Evolutionary conservation across 2,888 invertebrate genomes (phyloP).

Genomic region (Scaptomyza cyrtandrae): DNA sequence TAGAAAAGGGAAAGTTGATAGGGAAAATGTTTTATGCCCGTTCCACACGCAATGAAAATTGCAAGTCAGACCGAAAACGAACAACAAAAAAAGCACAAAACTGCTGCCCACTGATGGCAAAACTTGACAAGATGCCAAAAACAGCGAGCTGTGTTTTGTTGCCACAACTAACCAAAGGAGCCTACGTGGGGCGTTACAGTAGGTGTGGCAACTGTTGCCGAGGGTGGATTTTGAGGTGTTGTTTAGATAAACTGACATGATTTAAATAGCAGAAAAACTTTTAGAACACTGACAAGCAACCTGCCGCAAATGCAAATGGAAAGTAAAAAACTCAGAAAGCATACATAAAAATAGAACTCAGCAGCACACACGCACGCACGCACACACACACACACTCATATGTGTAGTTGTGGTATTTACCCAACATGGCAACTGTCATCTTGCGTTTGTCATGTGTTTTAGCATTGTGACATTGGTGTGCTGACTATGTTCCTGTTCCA

Average conservation of each 20-base stretch:
- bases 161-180: constrained; percentile 40
- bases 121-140: constrained; percentile 77
- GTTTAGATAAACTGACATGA: constrained; percentile 79
- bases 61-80: constrained; percentile 34
- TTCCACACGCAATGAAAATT: constrained; percentile 49
- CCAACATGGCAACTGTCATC: constrained; percentile 76
- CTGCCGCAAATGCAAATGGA: constrained; percentile 43
- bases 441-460: constrained; percentile 73
- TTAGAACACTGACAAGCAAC: constrained; percentile 49
- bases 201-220: constrained; percentile 60
- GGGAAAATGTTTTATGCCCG: constrained; percentile 48
- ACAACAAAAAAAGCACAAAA: constrained; percentile 28
- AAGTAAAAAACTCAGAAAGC: not conserved
- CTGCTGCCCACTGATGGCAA: constrained; percentile 55
- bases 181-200: constrained; percentile 29
- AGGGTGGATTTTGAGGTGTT: constrained; percentile 53
- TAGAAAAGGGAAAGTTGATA: constrained; percentile 26
- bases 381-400: not conserved
- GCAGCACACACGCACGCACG: constrained; percentile 2
- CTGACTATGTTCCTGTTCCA: constrained; percentile 19
- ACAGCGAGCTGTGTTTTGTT: constrained; percentile 55
- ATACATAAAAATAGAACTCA: constrained; percentile 10
- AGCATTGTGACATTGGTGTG: constrained; percentile 68
- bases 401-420: constrained; percentile 62
- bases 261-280: constrained; percentile 79